Evolutionary conservation across 1,140 invertebrate genomes (phyloP).

Genomic region (Eubasilissa regina): DNA sequence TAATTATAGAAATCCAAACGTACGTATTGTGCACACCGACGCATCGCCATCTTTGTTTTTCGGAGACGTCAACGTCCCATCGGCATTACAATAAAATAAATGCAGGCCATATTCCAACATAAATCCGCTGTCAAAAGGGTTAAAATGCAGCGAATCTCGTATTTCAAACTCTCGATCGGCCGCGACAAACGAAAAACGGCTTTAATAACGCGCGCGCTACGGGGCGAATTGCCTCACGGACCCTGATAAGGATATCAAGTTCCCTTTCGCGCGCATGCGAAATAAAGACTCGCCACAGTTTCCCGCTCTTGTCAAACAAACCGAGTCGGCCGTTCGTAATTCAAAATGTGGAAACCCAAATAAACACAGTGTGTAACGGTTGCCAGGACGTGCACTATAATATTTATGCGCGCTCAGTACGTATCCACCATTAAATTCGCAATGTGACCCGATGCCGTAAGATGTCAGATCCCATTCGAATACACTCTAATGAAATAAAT

Average conservation of each 20-base stretch:
- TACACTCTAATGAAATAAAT: too few relatives aligned
- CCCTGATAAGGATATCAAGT: conserved; percentile 28
- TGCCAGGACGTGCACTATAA: not conserved
- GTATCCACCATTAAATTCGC: not conserved
- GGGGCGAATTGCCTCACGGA: conserved; percentile 16
- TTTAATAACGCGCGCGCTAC: not conserved
- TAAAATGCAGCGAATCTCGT: conserved; percentile 27
- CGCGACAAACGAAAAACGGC: conserved; percentile 6
- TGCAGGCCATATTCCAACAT: conserved; percentile 35
- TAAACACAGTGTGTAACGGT: conserved; percentile 24
- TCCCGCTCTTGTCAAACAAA: conserved; percentile 32
- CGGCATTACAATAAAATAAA: conserved; percentile 35
- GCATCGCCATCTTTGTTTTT: conserved; percentile 28
- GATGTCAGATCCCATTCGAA: too few relatives aligned
- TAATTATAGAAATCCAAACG: conserved; percentile 35
- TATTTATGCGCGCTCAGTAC: not conserved
- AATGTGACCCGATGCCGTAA: too few relatives aligned
- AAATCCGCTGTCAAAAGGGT: conserved; percentile 30
- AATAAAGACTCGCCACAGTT: conserved; percentile 22
- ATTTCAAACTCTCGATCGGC: conserved; percentile 14
- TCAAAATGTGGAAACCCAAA: conserved; percentile 41
- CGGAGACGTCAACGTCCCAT: conserved; percentile 29
- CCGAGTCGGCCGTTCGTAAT: conserved; percentile 31
- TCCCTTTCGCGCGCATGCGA: conserved; percentile 34
- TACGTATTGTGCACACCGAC: not conserved